A percentile compares a stretch with the other conserved stretches of the same genome.
Evolutionary conservation across 2,797 vertebrate genomes (phyloP).

Genomic region (Rallus crepitans): DNA sequence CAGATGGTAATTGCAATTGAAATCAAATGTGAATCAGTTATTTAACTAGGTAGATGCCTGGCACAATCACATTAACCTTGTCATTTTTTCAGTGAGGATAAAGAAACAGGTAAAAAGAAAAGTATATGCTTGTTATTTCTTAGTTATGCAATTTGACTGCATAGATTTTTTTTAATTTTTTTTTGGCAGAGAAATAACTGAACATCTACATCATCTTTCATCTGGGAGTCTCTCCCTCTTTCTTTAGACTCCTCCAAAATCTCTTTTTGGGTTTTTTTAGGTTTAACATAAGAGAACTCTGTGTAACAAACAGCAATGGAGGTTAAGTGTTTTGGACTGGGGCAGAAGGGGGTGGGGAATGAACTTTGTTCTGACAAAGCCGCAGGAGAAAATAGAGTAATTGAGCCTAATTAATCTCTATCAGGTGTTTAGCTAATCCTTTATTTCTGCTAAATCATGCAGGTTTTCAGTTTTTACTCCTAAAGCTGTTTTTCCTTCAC

Average conservation of each 20-base stretch:
- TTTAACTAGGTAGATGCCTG: background rate
- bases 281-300: background rate
- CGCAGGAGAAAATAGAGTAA: background rate
- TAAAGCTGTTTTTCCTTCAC: background rate
- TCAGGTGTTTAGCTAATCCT: background rate
- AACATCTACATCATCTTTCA: background rate
- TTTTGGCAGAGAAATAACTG: background rate
- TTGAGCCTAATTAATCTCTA: slow-evolving; percentile 1
- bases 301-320: background rate
- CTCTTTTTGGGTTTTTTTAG: background rate
- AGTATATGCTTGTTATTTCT: background rate
- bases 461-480: background rate
- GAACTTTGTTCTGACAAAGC: slow-evolving; percentile 11
- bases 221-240: background rate
- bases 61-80: background rate
- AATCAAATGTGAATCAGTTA: background rate
- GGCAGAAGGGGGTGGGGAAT: background rate
- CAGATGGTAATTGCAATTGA: background rate
- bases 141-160: background rate
- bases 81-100: background rate
- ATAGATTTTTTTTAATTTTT: too few relatives aligned
- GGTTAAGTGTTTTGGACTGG: background rate
- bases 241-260: background rate
- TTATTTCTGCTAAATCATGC: background rate
- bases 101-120: background rate